Conservation (phyloP, 2,113 vertebrate species). For the Podiceps cristatus region DNA sequence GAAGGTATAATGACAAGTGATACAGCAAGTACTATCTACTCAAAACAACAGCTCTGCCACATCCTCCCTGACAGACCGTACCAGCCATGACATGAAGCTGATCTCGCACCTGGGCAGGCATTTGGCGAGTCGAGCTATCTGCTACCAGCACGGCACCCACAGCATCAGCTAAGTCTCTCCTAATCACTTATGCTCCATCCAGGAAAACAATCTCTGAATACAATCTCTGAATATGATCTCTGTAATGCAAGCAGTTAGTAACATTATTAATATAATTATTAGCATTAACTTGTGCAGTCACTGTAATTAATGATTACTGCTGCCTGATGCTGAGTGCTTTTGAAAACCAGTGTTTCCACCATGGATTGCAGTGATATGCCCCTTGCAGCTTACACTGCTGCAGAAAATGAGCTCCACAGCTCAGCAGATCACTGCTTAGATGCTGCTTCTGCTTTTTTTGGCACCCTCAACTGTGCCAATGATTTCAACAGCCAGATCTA, state of each 20-base stretch:
- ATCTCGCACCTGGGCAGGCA: not conserved
- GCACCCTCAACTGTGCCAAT: not conserved
- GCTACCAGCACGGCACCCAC: not conserved
- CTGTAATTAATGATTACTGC: not conserved
- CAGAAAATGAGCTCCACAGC: not conserved
- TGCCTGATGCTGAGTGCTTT: not conserved
- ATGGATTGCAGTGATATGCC: accelerated
- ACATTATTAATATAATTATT: not conserved
- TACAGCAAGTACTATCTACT: not conserved
- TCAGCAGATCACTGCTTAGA: not conserved
- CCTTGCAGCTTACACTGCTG: not conserved
- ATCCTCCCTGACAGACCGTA: not conserved
- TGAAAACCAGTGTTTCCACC: not conserved
- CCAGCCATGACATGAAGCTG: not conserved
- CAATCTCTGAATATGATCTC: not conserved
- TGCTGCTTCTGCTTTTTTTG: not conserved
- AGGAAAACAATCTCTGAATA: not conserved
- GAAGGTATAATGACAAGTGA: not conserved
- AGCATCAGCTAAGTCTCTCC: not conserved
- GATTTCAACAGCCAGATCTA: not conserved
- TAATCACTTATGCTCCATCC: not conserved
- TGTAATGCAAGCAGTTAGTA: not conserved
- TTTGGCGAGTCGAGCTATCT: not conserved
- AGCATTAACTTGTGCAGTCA: not conserved
- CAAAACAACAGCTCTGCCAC: not conserved